A percentile compares a stretch with the other conserved stretches of the same genome.
Evolutionary conservation across 2,797 vertebrate genomes (phyloP).

Genomic region (Chelon labrosus): DNA sequence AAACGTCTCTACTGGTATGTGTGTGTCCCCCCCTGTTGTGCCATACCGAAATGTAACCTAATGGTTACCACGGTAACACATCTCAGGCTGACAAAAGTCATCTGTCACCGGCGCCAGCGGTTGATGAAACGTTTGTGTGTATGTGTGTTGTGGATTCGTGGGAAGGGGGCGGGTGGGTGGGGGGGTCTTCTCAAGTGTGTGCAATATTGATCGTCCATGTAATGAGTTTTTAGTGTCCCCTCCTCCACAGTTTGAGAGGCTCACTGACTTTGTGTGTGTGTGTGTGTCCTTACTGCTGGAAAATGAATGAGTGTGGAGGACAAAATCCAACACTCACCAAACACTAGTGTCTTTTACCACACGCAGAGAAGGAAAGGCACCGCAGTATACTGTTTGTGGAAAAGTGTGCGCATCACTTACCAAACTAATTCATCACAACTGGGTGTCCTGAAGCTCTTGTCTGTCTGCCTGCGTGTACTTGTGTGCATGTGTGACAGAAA

Average conservation of each 20-base stretch:
- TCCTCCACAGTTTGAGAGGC: conserved; percentile 73
- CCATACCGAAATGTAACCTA: conserved; percentile 69
- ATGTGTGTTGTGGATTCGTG: conserved; percentile 40
- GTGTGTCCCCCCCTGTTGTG: conserved; percentile 45
- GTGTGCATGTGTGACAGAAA: not conserved
- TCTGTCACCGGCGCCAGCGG: conserved; percentile 70
- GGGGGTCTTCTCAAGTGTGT: conserved; percentile 70
- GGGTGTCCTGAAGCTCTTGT: not conserved
- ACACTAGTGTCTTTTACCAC: conserved; percentile 21
- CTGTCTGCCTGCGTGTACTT: not conserved
- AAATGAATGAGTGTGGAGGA: conserved; percentile 52
- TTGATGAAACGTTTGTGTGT: conserved; percentile 59
- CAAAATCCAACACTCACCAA: conserved; percentile 61
- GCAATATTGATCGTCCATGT: conserved; percentile 84
- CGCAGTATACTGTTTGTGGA: not conserved
- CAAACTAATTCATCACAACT: not conserved
- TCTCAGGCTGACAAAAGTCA: conserved; percentile 80
- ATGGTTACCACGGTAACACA: conserved; percentile 81
- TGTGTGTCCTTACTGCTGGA: conserved; percentile 40
- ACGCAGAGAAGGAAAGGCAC: conserved; percentile 14
- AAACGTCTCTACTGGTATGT: conserved; percentile 25
- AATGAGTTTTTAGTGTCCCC: conserved; percentile 83
- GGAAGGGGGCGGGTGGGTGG: not conserved
- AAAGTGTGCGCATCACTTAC: not conserved
- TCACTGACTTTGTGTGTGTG: conserved; percentile 49